A percentile compares a stretch with the other conserved stretches of the same genome.
Conservation (phyloP, 2,797 vertebrate genomes). For the Sebastes cheni region DNA sequence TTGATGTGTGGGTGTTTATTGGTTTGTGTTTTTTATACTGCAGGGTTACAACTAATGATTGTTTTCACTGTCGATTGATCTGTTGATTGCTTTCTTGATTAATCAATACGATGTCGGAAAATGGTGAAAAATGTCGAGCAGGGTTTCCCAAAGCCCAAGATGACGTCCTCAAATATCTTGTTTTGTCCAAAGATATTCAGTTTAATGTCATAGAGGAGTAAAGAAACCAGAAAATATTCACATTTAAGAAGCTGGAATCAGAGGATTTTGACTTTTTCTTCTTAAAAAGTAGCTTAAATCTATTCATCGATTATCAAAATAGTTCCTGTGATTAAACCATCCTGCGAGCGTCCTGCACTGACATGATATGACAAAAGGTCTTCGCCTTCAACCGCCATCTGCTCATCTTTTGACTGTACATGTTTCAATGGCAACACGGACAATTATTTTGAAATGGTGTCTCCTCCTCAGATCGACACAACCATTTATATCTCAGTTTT, state of each 20-base stretch:
- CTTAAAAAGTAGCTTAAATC: not conserved
- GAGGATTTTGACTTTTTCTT: not conserved
- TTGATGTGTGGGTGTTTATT: not conserved
- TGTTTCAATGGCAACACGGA: not conserved
- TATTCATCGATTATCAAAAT: not conserved
- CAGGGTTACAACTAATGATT: too few relatives aligned
- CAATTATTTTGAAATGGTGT: not conserved
- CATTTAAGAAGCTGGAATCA: not conserved
- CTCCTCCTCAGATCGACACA: not conserved
- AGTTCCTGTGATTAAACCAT: not conserved
- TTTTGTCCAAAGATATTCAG: not conserved
- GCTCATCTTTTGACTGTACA: constrained; percentile 4
- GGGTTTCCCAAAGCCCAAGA: not conserved
- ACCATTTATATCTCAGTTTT: not conserved
- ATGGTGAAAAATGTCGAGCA: not conserved
- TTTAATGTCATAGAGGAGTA: not conserved
- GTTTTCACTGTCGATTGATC: too few relatives aligned
- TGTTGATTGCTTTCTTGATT: not conserved
- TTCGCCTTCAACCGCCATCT: constrained; percentile 27
- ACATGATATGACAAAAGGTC: constrained; percentile 9
- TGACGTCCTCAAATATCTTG: not conserved
- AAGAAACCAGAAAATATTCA: not conserved
- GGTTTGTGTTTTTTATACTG: not conserved
- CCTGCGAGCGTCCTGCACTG: not conserved
- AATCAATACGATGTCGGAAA: not conserved